Base-by-base conservation (phyloP, 2,797 vertebrate genomes). In the Coccyzus lansbergi region DNA sequence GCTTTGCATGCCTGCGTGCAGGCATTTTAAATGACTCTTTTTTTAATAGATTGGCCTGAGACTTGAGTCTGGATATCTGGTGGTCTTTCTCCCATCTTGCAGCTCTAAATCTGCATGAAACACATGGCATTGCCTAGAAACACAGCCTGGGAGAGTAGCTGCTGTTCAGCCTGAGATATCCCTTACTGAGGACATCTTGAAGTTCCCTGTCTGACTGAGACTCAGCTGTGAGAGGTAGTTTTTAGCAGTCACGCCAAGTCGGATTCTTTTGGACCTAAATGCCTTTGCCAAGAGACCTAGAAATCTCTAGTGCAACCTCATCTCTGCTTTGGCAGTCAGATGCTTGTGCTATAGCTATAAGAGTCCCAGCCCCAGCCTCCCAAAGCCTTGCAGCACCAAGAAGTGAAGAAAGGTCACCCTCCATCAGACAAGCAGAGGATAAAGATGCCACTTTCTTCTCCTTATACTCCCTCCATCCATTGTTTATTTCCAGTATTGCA, bases 31-130 rank as follows among this genome's bases (percentile, higher is more conserved):
- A 33, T 14, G 28, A 13, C 56, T 52, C 68, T 68, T 49, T 95
- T 94, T 95, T 94, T 88, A 90, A 90, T 44, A 83, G 83, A 76
- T 68, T 74, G 28, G 34, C 24, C 51, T 78, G 59, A 72, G 40
- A 42, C 51, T 75, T 10, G 38, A 60, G 38, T 34, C n/a, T 80
- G 71, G 25, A 33, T 60, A 49, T 91, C 83, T 79, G 10, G 12
- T 2, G 29, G 21, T 24, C 36, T 89, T 69, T 25, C 65, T 34
- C 51, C 44, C 36, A 55, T 40, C 13, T 44, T 3, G 1, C 22
- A 62, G 36, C 16, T 22, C 18, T 31, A 33, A 87, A 77, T 34
- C 49, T 68, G 78, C 75, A 26, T 28, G 31, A 58, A 77, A 65
- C 40, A n/a, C 4, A 56, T 36, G 81, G 34, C 56, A 36, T 19